These are phyloP conservation scores for Alloscopus bannaensis DNA, from an alignment of 2,888 invertebrate genomes.

Conservation along the genomic window DNA sequence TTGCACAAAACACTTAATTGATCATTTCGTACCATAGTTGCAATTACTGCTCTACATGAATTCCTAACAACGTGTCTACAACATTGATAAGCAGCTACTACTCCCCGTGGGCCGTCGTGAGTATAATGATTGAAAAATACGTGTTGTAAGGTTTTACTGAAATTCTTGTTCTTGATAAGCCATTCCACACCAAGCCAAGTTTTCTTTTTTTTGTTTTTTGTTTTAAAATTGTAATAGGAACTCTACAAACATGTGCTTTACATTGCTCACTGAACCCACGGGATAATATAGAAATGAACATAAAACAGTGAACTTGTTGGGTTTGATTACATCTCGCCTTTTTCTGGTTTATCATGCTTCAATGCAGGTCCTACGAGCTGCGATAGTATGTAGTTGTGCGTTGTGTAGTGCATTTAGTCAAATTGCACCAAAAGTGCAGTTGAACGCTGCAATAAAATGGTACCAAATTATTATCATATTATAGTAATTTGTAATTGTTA, in stretches of 20 bases:
- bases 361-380: background rate
- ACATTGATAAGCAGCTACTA: too few species aligned
- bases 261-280: background rate
- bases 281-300: background rate
- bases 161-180: too few species aligned
- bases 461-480: too few species aligned
- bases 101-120: too few species aligned
- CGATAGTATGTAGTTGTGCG: background rate
- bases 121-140: too few species aligned
- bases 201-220: background rate
- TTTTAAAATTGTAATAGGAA: background rate
- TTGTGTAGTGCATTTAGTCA: too few species aligned
- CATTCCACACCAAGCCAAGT: too few species aligned
- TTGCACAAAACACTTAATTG: background rate
- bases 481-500: too few species aligned
- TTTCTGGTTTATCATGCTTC: background rate
- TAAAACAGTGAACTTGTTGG: conserved; percentile 6
- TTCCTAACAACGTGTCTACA: background rate
- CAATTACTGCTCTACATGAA: conserved; percentile 3
- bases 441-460: background rate
- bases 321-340: background rate
- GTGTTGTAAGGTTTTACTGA: too few species aligned
- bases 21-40: background rate
- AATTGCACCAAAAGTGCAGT: background rate
- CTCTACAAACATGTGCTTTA: background rate